Conservation (phyloP, 37 sponge, comb jelly and placozoan genomes). For the Diacarnus erythraeanus region DNA sequence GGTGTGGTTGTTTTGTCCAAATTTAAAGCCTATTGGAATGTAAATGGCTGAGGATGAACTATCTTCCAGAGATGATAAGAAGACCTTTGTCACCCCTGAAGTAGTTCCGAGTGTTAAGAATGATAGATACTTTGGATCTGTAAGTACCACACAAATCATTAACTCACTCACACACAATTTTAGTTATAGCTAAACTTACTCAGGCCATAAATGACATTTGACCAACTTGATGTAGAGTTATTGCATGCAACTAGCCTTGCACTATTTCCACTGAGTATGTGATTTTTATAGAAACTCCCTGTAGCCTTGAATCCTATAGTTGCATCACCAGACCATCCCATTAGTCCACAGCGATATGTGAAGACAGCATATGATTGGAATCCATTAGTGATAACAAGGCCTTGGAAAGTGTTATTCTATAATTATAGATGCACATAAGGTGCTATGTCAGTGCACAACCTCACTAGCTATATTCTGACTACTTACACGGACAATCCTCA, state of each 20-base stretch:
- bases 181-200: not conserved
- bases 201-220: slow-evolving; percentile 44
- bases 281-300: slow-evolving; percentile 33
- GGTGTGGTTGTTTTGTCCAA: slow-evolving; percentile 24
- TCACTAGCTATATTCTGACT: not conserved
- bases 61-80: slow-evolving; percentile 1
- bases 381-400: slow-evolving; percentile 61
- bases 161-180: not conserved
- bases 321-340: slow-evolving; percentile 58
- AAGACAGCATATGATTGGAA: slow-evolving; percentile 53
- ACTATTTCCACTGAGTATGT: slow-evolving; percentile 15
- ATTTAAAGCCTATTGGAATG: slow-evolving; percentile 6
- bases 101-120: slow-evolving; percentile 10
- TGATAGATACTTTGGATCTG: not conserved
- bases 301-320: slow-evolving; percentile 54
- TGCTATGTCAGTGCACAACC: not conserved
- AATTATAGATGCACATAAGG: not conserved
- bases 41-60: not conserved
- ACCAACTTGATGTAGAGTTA: slow-evolving; percentile 3
- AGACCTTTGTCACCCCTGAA: not conserved
- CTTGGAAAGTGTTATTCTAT: slow-evolving; percentile 62
- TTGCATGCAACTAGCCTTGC: slow-evolving; percentile 14
- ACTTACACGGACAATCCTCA: slow-evolving; percentile 3
- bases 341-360: slow-evolving; percentile 65
- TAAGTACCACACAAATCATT: too few species aligned